These are phyloP conservation scores for Sebastes paucispinis DNA, from an alignment of 2,797 vertebrate species.

Conservation along the genomic window DNA sequence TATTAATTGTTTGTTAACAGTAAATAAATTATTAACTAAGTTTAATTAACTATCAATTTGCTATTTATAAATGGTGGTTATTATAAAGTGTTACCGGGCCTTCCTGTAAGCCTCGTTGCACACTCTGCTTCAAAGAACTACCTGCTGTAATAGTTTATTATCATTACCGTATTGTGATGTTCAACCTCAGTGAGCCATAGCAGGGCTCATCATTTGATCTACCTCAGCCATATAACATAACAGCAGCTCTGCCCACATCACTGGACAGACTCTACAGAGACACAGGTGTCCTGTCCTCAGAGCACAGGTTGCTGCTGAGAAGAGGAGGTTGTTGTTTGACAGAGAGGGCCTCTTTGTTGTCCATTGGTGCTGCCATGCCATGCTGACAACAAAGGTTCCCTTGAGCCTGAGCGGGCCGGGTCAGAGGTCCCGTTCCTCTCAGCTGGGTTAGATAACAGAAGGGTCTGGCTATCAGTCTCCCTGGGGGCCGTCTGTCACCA, in stretches of 20 bases:
- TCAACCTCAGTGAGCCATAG: constrained; percentile 21
- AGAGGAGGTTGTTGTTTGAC: background rate
- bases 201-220: constrained; percentile 33
- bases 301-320: constrained; percentile 34
- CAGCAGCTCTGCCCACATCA: constrained; percentile 15
- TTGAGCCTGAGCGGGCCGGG: constrained; percentile 46
- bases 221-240: constrained; percentile 4
- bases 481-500: constrained; percentile 50
- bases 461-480: constrained; percentile 19
- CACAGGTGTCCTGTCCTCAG: constrained; percentile 42
- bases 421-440: constrained; percentile 54
- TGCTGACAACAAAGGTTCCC: constrained; percentile 62
- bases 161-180: constrained; percentile 17
- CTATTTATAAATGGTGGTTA: no score
- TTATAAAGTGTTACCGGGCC: no score
- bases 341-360: constrained; percentile 63
- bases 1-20: no score
- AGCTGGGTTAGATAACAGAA: constrained; percentile 63
- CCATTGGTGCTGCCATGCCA: constrained; percentile 13
- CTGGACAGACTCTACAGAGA: constrained; percentile 3
- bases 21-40: no score
- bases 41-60: no score
- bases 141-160: constrained; percentile 16
- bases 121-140: background rate
- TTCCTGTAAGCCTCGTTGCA: background rate